A percentile compares a stretch with the other conserved stretches of the same genome.
phyloP scores from a whole-genome alignment of 2,888 invertebrate species.

The Xylophagus ater region DNA sequence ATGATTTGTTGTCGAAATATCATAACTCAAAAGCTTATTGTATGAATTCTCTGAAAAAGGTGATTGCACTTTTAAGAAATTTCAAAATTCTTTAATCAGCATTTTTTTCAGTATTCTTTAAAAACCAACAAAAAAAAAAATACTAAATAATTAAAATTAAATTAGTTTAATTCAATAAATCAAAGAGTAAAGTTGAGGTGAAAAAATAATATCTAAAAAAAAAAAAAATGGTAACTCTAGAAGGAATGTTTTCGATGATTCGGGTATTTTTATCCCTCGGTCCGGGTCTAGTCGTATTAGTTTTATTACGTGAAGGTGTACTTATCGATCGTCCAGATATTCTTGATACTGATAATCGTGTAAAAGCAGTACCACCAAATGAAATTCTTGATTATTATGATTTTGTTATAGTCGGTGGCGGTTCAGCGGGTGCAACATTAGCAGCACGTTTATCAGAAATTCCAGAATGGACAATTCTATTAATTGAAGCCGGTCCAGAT shows the following conservation, averaged over 20 bases:
- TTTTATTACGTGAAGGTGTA: constrained; percentile 53
- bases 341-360: constrained; percentile 51
- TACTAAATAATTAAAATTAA: too few species aligned
- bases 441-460: constrained; percentile 70
- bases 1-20: too few species aligned
- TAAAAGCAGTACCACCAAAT: constrained; percentile 44
- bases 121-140: too few species aligned
- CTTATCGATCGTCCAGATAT: constrained; percentile 58
- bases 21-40: too few species aligned
- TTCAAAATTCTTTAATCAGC: too few species aligned
- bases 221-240: constrained; percentile 17
- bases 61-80: too few species aligned
- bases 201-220: too few species aligned
- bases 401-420: constrained; percentile 70
- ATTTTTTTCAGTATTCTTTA: too few species aligned
- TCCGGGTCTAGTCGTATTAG: constrained; percentile 52
- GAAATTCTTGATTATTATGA: constrained; percentile 55
- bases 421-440: constrained; percentile 69
- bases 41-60: too few species aligned
- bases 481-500: constrained; percentile 72
- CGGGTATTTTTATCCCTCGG: constrained; percentile 52
- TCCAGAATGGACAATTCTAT: constrained; percentile 54
- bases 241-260: constrained; percentile 44
- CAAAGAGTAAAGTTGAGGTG: too few species aligned
- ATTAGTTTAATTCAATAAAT: too few species aligned